Evolutionary conservation across 2,113 vertebrate genomes (phyloP).

Genomic region (Australoheros scitulus): DNA sequence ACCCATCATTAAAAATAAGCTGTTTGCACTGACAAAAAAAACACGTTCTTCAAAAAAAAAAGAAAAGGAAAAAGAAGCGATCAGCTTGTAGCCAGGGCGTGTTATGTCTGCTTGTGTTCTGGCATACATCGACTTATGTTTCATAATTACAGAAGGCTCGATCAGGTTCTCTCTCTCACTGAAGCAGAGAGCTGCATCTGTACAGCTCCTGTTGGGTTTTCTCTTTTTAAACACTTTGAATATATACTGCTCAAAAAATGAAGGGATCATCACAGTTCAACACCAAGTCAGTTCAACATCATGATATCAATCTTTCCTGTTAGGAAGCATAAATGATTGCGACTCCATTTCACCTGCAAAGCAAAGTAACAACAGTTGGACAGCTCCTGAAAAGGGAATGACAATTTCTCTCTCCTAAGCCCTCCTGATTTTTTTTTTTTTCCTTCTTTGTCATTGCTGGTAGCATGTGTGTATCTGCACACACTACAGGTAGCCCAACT

Average conservation of each 20-base stretch:
- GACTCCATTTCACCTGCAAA: background rate
- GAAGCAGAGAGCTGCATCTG: background rate
- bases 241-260: background rate
- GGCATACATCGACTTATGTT: background rate
- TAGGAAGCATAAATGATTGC: background rate
- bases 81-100: background rate
- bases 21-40: background rate
- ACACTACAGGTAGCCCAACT: too few species aligned
- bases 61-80: accelerated
- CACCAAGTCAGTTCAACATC: background rate
- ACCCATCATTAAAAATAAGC: too few species aligned
- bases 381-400: too few species aligned
- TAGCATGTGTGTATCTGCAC: too few species aligned
- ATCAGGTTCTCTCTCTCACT: background rate
- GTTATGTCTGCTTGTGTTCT: background rate
- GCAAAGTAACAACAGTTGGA: background rate
- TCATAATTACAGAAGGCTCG: background rate
- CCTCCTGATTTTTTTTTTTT: too few species aligned
- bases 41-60: background rate
- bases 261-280: background rate
- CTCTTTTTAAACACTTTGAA: background rate
- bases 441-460: too few species aligned
- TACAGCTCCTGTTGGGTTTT: background rate
- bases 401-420: too few species aligned
- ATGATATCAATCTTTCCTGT: background rate